Conservation (phyloP, 2,888 invertebrate genomes). For the Cephus sareptanus region DNA sequence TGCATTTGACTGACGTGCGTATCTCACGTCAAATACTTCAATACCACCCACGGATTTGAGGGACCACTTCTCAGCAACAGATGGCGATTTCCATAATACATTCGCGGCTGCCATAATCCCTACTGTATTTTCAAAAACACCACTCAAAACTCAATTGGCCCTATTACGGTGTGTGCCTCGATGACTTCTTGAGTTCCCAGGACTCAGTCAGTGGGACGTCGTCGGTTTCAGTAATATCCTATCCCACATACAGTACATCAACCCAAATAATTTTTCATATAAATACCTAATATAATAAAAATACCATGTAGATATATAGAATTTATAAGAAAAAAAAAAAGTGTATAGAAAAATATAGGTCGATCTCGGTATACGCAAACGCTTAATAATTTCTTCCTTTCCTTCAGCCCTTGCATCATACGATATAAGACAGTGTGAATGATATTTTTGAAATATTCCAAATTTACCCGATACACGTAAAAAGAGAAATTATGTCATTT, state of each 20-base stretch:
- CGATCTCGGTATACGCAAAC: not conserved
- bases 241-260: not conserved
- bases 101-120: not conserved
- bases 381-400: not conserved
- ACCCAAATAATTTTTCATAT: not conserved
- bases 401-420: not conserved
- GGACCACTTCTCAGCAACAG: slow-evolving; percentile 18
- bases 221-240: not conserved
- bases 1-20: slow-evolving; percentile 22
- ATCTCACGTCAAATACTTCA: slow-evolving; percentile 23
- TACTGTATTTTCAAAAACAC: not conserved
- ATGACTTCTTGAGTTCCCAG: not conserved
- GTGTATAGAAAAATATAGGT: not conserved
- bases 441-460: not conserved
- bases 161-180: not conserved
- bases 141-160: not conserved
- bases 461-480: not conserved
- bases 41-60: slow-evolving; percentile 17
- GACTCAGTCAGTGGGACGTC: not conserved
- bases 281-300: not conserved
- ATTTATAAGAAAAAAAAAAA: not conserved
- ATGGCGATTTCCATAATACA: slow-evolving; percentile 17
- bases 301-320: not conserved
- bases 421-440: not conserved
- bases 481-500: not conserved